Evolutionary conservation across 37 sponge, comb jelly and placozoan genomes (phyloP).

Genomic region (Lycopodina hypogea): DNA sequence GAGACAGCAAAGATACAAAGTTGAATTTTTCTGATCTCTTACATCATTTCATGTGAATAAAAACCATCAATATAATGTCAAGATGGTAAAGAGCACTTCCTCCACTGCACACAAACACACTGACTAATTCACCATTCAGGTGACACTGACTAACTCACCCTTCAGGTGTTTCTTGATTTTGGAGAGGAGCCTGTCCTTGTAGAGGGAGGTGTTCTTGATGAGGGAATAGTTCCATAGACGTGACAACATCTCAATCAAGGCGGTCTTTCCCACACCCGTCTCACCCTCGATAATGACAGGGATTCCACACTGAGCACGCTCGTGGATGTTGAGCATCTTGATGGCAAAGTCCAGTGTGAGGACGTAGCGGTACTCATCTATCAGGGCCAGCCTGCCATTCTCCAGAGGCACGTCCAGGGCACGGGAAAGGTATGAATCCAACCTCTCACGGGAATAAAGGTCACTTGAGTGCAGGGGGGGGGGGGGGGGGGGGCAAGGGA

Average conservation of each 20-base stretch:
- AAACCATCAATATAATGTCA: too few species aligned
- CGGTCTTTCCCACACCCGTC: slow-evolving; percentile 91
- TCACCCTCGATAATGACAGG: slow-evolving; percentile 92
- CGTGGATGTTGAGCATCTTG: slow-evolving; percentile 82
- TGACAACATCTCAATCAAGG: slow-evolving; percentile 76
- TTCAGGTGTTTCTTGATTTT: slow-evolving; percentile 29
- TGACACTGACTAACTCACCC: too few species aligned
- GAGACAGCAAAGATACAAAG: too few species aligned
- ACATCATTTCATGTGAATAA: too few species aligned
- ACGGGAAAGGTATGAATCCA: slow-evolving; percentile 68
- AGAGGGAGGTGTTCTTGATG: slow-evolving; percentile 25
- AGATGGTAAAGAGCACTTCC: too few species aligned
- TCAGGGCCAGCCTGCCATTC: slow-evolving; percentile 40
- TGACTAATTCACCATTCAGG: too few species aligned
- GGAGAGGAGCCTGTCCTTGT: slow-evolving; percentile 37
- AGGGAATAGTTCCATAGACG: slow-evolving; percentile 72
- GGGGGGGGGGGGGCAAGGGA: not conserved
- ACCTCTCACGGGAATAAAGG: slow-evolving; percentile 46
- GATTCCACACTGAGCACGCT: slow-evolving; percentile 76
- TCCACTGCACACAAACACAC: too few species aligned
- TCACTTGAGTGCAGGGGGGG: slow-evolving; percentile 23
- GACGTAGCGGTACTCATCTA: slow-evolving; percentile 77
- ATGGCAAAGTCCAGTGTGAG: slow-evolving; percentile 84
- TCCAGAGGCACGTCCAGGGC: slow-evolving; percentile 52
- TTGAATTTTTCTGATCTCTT: too few species aligned